A percentile compares a stretch with the other conserved stretches of the same genome.
These are phyloP conservation scores for Euglossa dilemma DNA, from an alignment of 1,140 invertebrate genomes.

Conservation along the genomic window DNA sequence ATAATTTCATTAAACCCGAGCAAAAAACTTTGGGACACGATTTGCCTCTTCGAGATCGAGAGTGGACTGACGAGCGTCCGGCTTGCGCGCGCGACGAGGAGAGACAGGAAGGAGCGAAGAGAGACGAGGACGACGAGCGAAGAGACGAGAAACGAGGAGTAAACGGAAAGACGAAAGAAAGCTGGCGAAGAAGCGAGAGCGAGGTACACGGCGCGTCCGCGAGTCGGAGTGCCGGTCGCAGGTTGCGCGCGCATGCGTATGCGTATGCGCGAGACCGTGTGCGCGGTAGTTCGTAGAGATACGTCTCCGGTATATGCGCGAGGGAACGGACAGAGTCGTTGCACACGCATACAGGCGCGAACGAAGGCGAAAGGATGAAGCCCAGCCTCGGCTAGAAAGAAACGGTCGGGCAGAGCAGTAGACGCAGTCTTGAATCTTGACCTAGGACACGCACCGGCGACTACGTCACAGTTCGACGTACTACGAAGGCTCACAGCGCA, in stretches of 20 bases:
- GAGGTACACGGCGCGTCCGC: constrained; percentile 11
- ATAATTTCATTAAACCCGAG: constrained; percentile 66
- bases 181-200: constrained; percentile 29
- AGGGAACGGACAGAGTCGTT: background rate
- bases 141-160: background rate
- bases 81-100: background rate
- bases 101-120: background rate
- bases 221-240: constrained; percentile 18
- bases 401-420: constrained; percentile 57
- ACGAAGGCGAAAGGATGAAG: constrained; percentile 66
- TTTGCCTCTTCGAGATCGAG: constrained; percentile 73
- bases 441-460: constrained; percentile 80
- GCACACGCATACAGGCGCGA: constrained; percentile 36
- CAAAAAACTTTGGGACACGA: constrained; percentile 55
- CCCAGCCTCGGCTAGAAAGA: constrained; percentile 63
- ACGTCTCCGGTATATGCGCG: background rate
- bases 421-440: constrained; percentile 78
- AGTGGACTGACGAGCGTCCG: constrained; percentile 65
- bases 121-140: background rate
- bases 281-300: background rate
- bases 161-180: constrained; percentile 18
- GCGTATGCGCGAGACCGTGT: background rate
- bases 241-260: background rate
- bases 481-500: constrained; percentile 57
- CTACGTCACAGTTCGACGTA: constrained; percentile 77